These are phyloP conservation scores for Crotalus viridis DNA, from an alignment of 2,113 vertebrate species.

Conservation along the genomic window DNA sequence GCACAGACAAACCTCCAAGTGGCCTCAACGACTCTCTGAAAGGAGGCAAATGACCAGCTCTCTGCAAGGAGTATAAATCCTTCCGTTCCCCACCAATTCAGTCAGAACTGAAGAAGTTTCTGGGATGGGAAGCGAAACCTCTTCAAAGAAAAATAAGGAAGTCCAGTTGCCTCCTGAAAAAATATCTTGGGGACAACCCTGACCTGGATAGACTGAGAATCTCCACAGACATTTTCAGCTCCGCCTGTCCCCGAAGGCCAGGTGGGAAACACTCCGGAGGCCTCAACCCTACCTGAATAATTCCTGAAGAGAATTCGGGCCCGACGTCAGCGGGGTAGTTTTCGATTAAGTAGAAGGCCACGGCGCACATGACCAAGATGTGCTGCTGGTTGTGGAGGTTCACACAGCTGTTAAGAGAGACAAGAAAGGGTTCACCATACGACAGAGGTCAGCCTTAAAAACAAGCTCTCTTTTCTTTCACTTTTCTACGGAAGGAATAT, in stretches of 20 bases:
- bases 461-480: background rate
- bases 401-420: conserved; percentile 83
- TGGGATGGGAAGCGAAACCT: no score
- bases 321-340: conserved; percentile 97
- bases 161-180: no score
- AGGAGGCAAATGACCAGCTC: no score
- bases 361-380: conserved; percentile 93
- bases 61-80: no score
- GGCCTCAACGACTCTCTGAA: no score
- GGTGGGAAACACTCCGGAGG: background rate
- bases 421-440: background rate
- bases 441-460: background rate
- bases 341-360: conserved; percentile 97
- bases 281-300: conserved; percentile 84
- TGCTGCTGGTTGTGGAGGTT: conserved; percentile 95
- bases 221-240: no score
- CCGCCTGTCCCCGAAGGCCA: background rate
- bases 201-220: no score
- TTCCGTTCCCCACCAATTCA: no score
- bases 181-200: no score
- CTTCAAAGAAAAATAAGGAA: no score
- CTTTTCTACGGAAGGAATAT: background rate
- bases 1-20: no score
- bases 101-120: no score
- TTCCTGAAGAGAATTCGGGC: conserved; percentile 88